phyloP scores from a whole-genome alignment of 2,888 invertebrate genomes.

The Ectemnius continuus region DNA sequence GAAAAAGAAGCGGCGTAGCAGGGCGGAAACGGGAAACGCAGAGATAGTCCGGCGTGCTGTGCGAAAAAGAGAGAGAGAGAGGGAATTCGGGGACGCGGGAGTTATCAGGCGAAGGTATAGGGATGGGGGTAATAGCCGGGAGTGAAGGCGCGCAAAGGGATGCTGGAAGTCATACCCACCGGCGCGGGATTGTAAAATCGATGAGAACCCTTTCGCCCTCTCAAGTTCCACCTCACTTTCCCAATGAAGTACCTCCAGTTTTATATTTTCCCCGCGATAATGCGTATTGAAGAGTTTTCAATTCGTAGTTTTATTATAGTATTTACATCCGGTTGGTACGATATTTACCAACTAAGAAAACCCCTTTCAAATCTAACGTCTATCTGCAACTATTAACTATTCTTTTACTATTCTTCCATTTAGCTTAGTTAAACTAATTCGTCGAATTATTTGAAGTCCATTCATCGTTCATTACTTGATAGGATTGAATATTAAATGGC shows the following conservation, averaged over 20 bases:
- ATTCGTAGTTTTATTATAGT: too few relatives aligned
- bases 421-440: too few relatives aligned
- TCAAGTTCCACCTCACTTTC: slow-evolving; percentile 48
- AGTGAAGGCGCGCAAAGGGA: slow-evolving; percentile 31
- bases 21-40: slow-evolving; percentile 13
- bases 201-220: slow-evolving; percentile 55
- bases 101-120: slow-evolving; percentile 38
- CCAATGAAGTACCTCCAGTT: slow-evolving; percentile 36
- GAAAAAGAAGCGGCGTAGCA: slow-evolving; percentile 31
- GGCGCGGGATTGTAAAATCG: slow-evolving; percentile 69
- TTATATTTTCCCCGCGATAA: slow-evolving; percentile 19
- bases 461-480: too few relatives aligned
- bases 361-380: too few relatives aligned
- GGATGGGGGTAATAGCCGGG: slow-evolving; percentile 49
- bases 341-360: too few relatives aligned
- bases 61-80: slow-evolving; percentile 25
- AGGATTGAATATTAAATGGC: too few relatives aligned
- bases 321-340: too few relatives aligned
- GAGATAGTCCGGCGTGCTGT: too few relatives aligned
- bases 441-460: too few relatives aligned
- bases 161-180: slow-evolving; percentile 32
- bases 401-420: too few relatives aligned
- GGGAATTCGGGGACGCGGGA: slow-evolving; percentile 43
- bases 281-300: too few relatives aligned
- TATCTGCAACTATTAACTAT: too few relatives aligned